Evolutionary conservation across 2,113 vertebrate species (phyloP).

Genomic region (Cathartes aura): DNA sequence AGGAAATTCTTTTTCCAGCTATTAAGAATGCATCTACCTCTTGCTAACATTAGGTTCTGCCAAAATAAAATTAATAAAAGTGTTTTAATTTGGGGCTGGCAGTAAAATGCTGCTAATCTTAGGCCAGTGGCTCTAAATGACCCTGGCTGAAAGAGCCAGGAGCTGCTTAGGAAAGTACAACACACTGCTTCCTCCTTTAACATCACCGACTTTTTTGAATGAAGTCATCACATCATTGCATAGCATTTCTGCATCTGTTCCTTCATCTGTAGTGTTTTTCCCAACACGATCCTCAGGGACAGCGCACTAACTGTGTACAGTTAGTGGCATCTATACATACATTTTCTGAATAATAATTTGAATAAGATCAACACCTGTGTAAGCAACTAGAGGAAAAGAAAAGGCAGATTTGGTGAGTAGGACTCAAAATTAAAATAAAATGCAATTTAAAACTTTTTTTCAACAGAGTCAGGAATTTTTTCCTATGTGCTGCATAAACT

Average conservation of each 20-base stretch:
- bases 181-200: background rate
- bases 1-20: background rate
- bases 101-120: background rate
- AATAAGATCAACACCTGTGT: background rate
- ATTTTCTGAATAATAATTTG: background rate
- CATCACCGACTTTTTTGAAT: background rate
- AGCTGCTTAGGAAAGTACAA: background rate
- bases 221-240: background rate
- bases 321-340: background rate
- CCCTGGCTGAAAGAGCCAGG: background rate
- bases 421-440: background rate
- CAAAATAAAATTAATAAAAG: slow-evolving; percentile 16
- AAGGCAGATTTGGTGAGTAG: background rate
- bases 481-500: background rate
- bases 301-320: background rate
- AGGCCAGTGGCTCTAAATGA: background rate
- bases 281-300: background rate
- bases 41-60: slow-evolving; percentile 8
- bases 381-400: background rate
- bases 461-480: background rate
- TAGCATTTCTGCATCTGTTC: background rate
- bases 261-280: background rate
- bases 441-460: background rate
- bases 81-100: background rate
- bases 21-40: background rate